Percentiles rank a stretch among this genome's conserved stretches.
Conservation (phyloP, 2,113 vertebrate species). For the Dendrocopos noguchii region DNA sequence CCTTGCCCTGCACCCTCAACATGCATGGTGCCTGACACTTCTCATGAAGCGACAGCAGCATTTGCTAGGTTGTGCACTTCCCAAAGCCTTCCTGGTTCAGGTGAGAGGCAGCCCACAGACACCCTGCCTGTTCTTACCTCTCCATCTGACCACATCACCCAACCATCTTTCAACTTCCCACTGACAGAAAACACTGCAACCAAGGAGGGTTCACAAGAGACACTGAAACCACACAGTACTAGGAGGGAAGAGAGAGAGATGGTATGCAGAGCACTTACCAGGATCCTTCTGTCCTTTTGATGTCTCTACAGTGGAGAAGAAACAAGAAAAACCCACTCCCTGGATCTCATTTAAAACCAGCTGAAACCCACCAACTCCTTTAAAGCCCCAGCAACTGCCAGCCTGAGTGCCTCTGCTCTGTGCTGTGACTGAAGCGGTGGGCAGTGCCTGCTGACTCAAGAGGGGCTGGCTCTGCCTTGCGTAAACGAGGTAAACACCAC, state of each 20-base stretch:
- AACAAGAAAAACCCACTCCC: background rate
- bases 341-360: background rate
- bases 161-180: background rate
- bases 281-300: background rate
- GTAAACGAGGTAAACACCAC: constrained; percentile 72
- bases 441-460: constrained; percentile 53
- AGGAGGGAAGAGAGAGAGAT: background rate
- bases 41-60: background rate
- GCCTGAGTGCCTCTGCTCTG: constrained; percentile 33
- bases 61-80: background rate
- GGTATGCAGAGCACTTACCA: constrained; percentile 45
- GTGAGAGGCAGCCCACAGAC: background rate
- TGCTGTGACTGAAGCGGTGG: constrained; percentile 66
- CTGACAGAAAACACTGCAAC: background rate
- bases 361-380: constrained; percentile 54
- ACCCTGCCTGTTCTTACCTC: background rate
- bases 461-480: constrained; percentile 61
- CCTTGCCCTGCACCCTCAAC: background rate
- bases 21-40: background rate
- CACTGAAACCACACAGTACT: background rate
- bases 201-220: background rate
- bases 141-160: background rate
- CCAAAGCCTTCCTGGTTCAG: background rate
- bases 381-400: constrained; percentile 38
- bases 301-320: background rate